Base-by-base conservation (phyloP, 2,888 invertebrate genomes). In the Apotomis capreana region DNA sequence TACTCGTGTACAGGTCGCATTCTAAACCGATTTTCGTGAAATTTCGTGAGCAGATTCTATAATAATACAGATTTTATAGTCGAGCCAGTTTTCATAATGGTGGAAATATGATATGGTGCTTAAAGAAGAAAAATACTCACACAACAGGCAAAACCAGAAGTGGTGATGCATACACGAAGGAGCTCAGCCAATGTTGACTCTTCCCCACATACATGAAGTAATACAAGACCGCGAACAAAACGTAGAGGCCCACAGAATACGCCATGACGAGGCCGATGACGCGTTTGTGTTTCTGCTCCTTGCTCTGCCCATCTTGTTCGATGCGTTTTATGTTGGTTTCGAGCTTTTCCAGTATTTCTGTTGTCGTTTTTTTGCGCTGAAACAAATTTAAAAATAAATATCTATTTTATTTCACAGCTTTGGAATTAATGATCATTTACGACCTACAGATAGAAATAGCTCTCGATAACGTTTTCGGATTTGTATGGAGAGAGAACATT, bases 201-300 rank as follows among this genome's bases (percentile, higher is more conserved):
- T 96, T 96, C 74, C 97, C 96, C 77, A 96, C 97, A 79, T 96
- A 96, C 89, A 97, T 96, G 84, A 96, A 98, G 85, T 96, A 96
- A 86, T 97, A 96, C 44, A 96, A 83, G 46, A 96, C 86, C 6
- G 96, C 96, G 75, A 95, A 95, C 57, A 97, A 83, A 59, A 97
- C 94, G 80, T 96, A 96, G 4, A 96, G 73, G 12, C 95, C 95
- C 54, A 96, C 95, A 3, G 96, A 96, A 77, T 95, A 94, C 74
- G 94, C 94, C 87, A 95, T 94, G 68, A 98, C 95, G 79, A 96
- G 95, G 57, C 97, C 97, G 63, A 98, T 96, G 76, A 98, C 95
- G 64, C 96, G 95, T 84, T 97, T 97, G 86, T 97, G 97, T 58
- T 95, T 95, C 83, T 96, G 95, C 84, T 98, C 96, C 36, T 97